A percentile compares a stretch with the other conserved stretches of the same genome.
phyloP scores from a whole-genome alignment of 1,140 invertebrate genomes.

The Choristoneura fumiferana region DNA sequence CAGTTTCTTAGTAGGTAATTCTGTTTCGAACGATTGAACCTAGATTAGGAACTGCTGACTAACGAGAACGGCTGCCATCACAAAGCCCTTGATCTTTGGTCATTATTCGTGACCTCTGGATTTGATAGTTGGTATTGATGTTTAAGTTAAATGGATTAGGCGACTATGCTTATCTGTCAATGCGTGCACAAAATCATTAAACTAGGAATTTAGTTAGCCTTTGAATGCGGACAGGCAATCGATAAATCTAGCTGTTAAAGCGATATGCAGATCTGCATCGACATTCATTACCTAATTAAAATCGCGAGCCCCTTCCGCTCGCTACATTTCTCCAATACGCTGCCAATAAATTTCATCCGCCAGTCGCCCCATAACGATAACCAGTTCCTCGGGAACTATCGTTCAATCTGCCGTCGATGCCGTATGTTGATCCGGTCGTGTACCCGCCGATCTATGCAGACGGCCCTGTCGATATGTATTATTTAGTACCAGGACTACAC shows the following conservation, averaged over 20 bases:
- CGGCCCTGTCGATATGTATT: constrained; percentile 74
- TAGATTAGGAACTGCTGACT: not conserved
- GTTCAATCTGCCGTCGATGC: constrained; percentile 77
- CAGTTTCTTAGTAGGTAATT: not conserved
- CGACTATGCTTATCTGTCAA: not conserved
- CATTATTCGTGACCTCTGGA: not conserved
- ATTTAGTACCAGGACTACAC: constrained; percentile 70
- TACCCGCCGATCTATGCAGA: constrained; percentile 72
- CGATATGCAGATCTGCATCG: constrained; percentile 77
- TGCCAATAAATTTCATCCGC: constrained; percentile 78
- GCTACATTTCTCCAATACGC: constrained; percentile 75
- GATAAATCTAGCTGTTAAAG: constrained; percentile 74
- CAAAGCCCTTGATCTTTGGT: not conserved
- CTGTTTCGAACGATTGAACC: not conserved
- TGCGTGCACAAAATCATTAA: constrained; percentile 45
- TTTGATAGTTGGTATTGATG: constrained; percentile 18
- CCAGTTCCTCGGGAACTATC: constrained; percentile 78
- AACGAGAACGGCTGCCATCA: not conserved
- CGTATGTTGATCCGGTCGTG: constrained; percentile 76
- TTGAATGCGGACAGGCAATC: constrained; percentile 58
- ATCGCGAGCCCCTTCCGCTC: constrained; percentile 75
- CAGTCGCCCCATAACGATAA: constrained; percentile 77
- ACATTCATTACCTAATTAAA: constrained; percentile 79
- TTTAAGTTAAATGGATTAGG: constrained; percentile 14
- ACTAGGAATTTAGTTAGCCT: constrained; percentile 55